phyloP scores from a whole-genome alignment of 2,797 vertebrate species.

The Pogonophryne albipinna region DNA sequence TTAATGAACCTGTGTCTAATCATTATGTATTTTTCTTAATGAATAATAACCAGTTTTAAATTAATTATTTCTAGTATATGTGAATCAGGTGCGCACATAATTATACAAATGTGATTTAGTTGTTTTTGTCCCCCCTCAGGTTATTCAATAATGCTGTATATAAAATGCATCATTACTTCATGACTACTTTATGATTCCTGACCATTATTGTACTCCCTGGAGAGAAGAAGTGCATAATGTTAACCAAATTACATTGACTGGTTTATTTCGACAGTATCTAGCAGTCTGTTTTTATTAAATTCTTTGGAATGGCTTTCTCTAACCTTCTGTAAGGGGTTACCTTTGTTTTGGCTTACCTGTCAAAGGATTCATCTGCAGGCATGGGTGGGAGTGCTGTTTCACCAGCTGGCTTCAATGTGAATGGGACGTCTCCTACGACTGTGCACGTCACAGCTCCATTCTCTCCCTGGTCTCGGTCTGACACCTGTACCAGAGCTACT shows the following conservation, averaged over 20 bases:
- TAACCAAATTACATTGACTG: not conserved
- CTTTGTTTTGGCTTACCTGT: conserved; percentile 73
- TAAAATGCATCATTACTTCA: conserved; percentile 49
- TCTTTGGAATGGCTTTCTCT: not conserved
- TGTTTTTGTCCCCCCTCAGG: conserved; percentile 23
- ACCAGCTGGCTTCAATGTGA: conserved; percentile 96
- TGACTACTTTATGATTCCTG: conserved; percentile 39
- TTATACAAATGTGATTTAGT: conserved; percentile 12
- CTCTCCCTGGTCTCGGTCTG: conserved; percentile 94
- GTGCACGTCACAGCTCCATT: conserved; percentile 97
- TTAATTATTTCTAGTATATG: conserved; percentile 4
- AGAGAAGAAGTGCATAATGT: conserved; percentile 8
- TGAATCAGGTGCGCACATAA: conserved; percentile 27
- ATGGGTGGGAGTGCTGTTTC: conserved; percentile 86
- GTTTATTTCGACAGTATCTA: not conserved
- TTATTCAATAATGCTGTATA: conserved; percentile 35
- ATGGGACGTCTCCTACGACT: conserved; percentile 96
- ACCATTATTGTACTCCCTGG: conserved; percentile 10
- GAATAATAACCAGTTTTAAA: conserved; percentile 15
- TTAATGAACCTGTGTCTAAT: conserved; percentile 18
- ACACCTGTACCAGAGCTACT: conserved; percentile 95
- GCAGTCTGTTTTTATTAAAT: not conserved
- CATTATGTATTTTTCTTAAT: conserved; percentile 21
- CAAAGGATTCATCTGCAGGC: conserved; percentile 86
- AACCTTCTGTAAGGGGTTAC: not conserved